These are phyloP conservation scores for Branchinecta sandiegonensis DNA, from an alignment of 2,888 invertebrate species.

Conservation along the genomic window DNA sequence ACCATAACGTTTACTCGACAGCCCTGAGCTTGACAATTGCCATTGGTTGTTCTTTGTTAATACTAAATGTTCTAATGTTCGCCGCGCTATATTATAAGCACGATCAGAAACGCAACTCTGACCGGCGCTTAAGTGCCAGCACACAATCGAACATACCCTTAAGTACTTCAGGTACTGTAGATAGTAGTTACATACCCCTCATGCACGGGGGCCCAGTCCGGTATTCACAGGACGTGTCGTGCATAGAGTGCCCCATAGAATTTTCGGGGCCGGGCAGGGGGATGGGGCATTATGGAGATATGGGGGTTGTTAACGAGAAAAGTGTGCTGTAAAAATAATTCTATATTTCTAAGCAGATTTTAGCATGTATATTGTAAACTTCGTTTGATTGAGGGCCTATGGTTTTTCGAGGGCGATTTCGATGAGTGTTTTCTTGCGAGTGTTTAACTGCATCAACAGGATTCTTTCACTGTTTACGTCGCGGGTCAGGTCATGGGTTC, in stretches of 20 bases:
- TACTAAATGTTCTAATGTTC: conserved; percentile 39
- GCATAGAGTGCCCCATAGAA: conserved; percentile 4
- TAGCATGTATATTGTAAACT: no score
- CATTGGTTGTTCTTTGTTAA: conserved; percentile 38
- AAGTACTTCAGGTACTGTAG: not conserved
- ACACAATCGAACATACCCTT: conserved; percentile 1
- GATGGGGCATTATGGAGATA: not conserved
- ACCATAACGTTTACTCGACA: conserved; percentile 30
- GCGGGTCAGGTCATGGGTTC: no score
- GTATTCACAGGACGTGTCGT: conserved; percentile 1
- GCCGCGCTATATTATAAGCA: conserved; percentile 39
- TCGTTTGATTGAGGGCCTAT: no score
- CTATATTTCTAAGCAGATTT: no score
- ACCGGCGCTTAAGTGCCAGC: not conserved
- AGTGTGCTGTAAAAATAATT: not conserved
- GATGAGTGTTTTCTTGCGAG: no score
- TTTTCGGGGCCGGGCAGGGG: not conserved
- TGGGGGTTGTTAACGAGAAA: not conserved
- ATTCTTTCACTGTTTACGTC: no score
- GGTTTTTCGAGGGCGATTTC: no score
- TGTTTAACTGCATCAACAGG: no score
- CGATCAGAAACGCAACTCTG: conserved; percentile 27
- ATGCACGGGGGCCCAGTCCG: not conserved
- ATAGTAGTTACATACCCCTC: not conserved
- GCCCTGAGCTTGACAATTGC: conserved; percentile 35